Evolutionary conservation across 2,888 invertebrate species (phyloP), one percentile per base, ranked within the genome.

Genomic region (Rhagophthalmus giganteus): DNA sequence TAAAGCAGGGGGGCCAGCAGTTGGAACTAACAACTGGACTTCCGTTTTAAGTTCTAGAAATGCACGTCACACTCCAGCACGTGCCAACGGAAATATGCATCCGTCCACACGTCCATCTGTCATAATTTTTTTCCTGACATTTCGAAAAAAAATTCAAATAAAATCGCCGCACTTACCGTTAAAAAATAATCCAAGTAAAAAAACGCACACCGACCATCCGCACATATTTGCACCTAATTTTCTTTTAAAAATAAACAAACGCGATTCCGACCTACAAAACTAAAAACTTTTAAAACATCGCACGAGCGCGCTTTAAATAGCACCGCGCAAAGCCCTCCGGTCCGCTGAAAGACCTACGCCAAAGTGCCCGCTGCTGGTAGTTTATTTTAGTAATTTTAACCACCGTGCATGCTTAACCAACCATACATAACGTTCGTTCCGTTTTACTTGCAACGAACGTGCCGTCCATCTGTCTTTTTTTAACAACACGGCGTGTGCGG

Each of bases 11-110:
- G 37, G 34, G 34, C 16, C n/a, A n/a, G 20, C 48, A 41, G 48
- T 35, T 40, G 40, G 45, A 33, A 33, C 31, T 16, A 47, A 6
- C 25, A 48, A 39, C 14, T 40, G 53, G n/a, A 54, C 53, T 60
- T 62, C 60, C 57, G 54, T 42, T 54, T 39, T 30, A 27, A 25
- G 48, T 46, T n/a, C 45, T 57, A 60, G 48, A 53, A n/a, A 48
- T 51, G 50, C 58, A 54, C 60, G 61, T 60, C 56, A 59, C 60
- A 62, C 61, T 54, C 40, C 61, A 62, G 68, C 68, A 68, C 68
- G 68, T 68, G 68, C 68, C 66, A 60, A 60, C 65, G 66, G 68
- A 67, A 60, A 61, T 57, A 53, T 38, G 42, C 41, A 46, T 52
- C 54, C 52, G 44, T 30, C 52, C 53, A 46, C 53, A 48, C 51